Evolutionary conservation across 23 tunicate species (phyloP).

Genomic region (Styela clava): DNA sequence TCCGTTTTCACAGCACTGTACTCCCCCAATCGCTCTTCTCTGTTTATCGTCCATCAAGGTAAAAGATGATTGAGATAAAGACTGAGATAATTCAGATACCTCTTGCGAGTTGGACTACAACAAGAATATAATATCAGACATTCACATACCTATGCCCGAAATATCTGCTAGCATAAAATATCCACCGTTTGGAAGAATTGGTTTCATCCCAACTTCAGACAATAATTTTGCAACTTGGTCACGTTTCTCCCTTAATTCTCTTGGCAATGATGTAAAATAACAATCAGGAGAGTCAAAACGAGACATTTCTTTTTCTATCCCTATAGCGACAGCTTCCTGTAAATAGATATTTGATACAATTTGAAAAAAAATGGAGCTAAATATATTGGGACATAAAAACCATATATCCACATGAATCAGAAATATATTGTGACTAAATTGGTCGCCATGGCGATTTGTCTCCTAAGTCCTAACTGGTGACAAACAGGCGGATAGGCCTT

Average conservation of each 20-base stretch:
- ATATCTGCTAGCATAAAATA: slow-evolving; percentile 97
- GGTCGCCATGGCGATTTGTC: too few species aligned
- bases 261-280: slow-evolving; percentile 68
- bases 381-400: slow-evolving; percentile 1
- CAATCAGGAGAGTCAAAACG: slow-evolving; percentile 48
- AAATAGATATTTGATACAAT: too few species aligned
- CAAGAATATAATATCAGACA: too few species aligned
- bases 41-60: too few species aligned
- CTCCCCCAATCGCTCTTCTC: too few species aligned
- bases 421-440: not conserved
- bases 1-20: too few species aligned
- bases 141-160: slow-evolving; percentile 39
- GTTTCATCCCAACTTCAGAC: slow-evolving; percentile 68
- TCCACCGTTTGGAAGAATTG: slow-evolving; percentile 90
- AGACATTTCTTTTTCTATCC: slow-evolving; percentile 45
- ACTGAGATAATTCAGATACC: too few species aligned
- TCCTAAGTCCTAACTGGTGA: too few species aligned
- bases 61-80: too few species aligned
- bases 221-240: slow-evolving; percentile 56
- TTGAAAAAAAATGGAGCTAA: not conserved
- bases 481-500: too few species aligned
- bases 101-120: too few species aligned
- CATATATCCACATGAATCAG: not conserved
- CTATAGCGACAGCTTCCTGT: slow-evolving; percentile 76
- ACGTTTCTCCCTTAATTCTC: slow-evolving; percentile 65